Percentiles rank a stretch among this genome's conserved stretches.
phyloP scores from a whole-genome alignment of 2,113 vertebrate genomes.

The Callipepla californica region DNA sequence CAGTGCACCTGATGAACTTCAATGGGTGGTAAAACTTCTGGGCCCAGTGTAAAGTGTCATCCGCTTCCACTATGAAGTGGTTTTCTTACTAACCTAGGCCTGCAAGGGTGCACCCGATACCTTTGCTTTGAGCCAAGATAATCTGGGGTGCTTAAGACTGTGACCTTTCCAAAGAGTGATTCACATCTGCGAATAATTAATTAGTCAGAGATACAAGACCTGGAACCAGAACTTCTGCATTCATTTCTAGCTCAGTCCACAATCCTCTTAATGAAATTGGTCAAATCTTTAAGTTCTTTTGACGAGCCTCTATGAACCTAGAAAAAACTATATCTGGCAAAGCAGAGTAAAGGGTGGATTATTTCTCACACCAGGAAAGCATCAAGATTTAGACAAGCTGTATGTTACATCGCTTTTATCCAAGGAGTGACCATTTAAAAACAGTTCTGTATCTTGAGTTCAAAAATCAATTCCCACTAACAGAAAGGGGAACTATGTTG shows the following conservation, averaged over 20 bases:
- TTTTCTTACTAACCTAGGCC: not conserved
- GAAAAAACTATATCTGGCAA: not conserved
- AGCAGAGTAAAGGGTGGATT: fast-evolving
- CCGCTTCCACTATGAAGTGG: fast-evolving
- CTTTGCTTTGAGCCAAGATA: not conserved
- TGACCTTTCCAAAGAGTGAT: not conserved
- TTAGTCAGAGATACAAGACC: not conserved
- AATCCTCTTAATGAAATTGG: not conserved
- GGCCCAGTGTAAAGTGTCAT: not conserved
- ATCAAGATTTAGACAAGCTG: not conserved
- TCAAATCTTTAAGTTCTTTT: not conserved
- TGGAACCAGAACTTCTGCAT: not conserved
- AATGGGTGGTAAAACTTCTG: fast-evolving
- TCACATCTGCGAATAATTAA: not conserved
- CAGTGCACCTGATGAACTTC: not conserved
- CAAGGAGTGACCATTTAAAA: not conserved
- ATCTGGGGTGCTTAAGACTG: fast-evolving
- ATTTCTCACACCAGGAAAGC: not conserved
- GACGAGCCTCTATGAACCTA: fast-evolving
- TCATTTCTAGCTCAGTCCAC: not conserved
- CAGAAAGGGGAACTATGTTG: fast-evolving
- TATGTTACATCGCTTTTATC: not conserved
- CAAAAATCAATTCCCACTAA: not conserved
- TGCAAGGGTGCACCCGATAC: fast-evolving
- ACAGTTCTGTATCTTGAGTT: not conserved